Evolutionary conservation across 2,888 invertebrate genomes (phyloP).

Genomic region (Crocallis elinguaria): DNA sequence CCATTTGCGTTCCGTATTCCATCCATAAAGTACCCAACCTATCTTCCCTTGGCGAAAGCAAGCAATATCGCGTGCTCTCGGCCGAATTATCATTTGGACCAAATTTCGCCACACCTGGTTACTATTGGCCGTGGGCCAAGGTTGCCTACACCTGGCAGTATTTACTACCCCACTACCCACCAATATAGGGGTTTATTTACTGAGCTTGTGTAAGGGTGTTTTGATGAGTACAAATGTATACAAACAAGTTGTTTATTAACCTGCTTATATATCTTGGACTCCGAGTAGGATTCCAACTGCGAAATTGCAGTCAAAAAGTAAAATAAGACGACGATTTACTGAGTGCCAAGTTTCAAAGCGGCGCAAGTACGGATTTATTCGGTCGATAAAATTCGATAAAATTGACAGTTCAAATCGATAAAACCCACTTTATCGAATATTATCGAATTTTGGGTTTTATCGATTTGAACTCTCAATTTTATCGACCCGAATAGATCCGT

Average conservation of each 20-base stretch:
- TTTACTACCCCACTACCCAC: conserved; percentile 15
- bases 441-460: too few species aligned
- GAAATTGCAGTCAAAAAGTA: too few species aligned
- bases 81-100: conserved; percentile 19
- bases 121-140: conserved; percentile 22
- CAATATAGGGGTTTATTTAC: conserved; percentile 12
- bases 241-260: not conserved
- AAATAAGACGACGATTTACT: too few species aligned
- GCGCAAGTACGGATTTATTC: too few species aligned
- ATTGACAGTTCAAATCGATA: too few species aligned
- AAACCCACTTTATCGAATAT: too few species aligned
- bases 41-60: not conserved
- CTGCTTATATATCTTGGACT: not conserved
- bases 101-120: conserved; percentile 20
- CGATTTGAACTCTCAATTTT: too few species aligned
- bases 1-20: conserved; percentile 1
- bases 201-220: not conserved
- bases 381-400: too few species aligned
- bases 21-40: not conserved
- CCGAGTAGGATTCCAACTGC: too few species aligned
- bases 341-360: too few species aligned
- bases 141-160: conserved; percentile 21
- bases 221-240: not conserved
- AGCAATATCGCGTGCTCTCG: conserved; percentile 11
- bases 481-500: too few species aligned